Conservation (phyloP, 2,888 invertebrate genomes). For the Cotesia congregata region DNA sequence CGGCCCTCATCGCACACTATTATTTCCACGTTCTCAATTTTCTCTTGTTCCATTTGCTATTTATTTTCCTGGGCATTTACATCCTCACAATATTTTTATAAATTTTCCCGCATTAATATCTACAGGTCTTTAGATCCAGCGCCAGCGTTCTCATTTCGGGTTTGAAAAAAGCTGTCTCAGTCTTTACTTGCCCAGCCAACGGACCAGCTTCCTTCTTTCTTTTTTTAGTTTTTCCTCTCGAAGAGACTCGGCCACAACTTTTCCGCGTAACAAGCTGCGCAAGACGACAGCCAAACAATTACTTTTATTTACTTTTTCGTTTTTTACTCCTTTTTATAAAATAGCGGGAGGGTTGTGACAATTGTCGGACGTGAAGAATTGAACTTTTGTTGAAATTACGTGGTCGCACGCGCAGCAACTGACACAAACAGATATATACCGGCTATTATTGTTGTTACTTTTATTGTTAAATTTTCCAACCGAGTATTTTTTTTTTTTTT, state of each 20-base stretch:
- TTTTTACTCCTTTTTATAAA: not conserved
- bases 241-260: not conserved
- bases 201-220: not conserved
- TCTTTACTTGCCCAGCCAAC: not conserved
- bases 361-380: conserved; percentile 1
- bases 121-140: not conserved
- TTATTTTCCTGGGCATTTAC: conserved; percentile 9
- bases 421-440: not conserved
- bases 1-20: not conserved
- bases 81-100: conserved; percentile 10
- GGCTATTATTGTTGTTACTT: not conserved
- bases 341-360: not conserved
- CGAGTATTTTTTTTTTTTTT: not conserved
- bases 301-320: not conserved
- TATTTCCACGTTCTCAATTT: not conserved
- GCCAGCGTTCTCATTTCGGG: not conserved
- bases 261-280: conserved; percentile 1
- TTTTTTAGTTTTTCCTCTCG: not conserved
- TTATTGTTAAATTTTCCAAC: not conserved
- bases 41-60: conserved; percentile 7
- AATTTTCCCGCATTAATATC: not conserved
- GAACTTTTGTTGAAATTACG: conserved; percentile 1
- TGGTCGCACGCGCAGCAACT: not conserved
- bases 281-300: conserved; percentile 1
- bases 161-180: not conserved